Percentiles rank a stretch among this genome's conserved stretches.
Conservation (phyloP, 2,888 invertebrate genomes). For the Drosophila bunnanda region DNA sequence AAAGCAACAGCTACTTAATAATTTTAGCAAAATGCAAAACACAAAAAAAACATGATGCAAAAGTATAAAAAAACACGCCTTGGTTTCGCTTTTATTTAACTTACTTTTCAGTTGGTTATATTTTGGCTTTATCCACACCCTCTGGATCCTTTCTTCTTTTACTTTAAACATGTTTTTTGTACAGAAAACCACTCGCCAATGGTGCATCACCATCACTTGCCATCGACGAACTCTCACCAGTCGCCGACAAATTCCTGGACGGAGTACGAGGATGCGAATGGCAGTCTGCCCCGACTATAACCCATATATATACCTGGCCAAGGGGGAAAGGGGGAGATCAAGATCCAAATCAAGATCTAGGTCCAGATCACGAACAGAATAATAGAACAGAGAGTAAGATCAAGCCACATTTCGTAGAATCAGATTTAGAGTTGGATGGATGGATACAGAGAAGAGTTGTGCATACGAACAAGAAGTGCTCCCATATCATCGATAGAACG, state of each 20-base stretch:
- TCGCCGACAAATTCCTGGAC: conserved; percentile 10
- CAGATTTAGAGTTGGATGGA: neutral
- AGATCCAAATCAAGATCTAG: neutral
- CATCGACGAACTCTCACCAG: conserved; percentile 25
- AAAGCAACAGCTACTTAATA: conserved; percentile 80
- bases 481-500: conserved; percentile 1
- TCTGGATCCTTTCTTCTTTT: neutral
- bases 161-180: conserved; percentile 19
- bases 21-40: conserved; percentile 76
- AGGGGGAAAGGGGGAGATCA: neutral
- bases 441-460: neutral
- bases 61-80: conserved; percentile 32
- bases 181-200: conserved; percentile 37
- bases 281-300: conserved; percentile 26
- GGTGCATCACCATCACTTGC: conserved; percentile 27
- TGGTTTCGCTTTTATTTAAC: conserved; percentile 36
- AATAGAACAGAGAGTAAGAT: neutral
- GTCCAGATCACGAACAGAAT: neutral
- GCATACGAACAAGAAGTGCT: neutral
- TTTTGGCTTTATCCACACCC: neutral
- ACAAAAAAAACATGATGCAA: conserved; percentile 44
- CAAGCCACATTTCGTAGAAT: neutral
- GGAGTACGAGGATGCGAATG: conserved; percentile 30
- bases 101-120: conserved; percentile 29
- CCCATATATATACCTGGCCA: neutral